These are phyloP conservation scores for Cuniculus paca DNA, from an alignment of 2,797 vertebrate species.

Conservation along the genomic window DNA sequence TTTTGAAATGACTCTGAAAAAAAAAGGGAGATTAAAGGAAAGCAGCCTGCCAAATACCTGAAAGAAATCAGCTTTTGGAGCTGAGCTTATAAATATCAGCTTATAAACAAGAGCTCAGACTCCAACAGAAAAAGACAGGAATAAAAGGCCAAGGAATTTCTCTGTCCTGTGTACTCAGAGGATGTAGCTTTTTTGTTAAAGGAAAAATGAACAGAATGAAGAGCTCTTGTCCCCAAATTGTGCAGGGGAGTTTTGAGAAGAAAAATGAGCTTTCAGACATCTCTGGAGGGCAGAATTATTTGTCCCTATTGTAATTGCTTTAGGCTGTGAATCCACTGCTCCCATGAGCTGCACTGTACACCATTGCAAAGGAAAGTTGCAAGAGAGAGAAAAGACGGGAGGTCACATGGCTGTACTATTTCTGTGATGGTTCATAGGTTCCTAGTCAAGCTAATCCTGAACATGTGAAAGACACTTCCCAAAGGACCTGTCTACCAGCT, in stretches of 20 bases:
- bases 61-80: conserved; percentile 58
- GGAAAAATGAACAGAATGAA: neutral
- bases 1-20: conserved; percentile 53
- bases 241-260: neutral
- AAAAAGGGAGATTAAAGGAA: conserved; percentile 71
- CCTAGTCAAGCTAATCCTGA: neutral
- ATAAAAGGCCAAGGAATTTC: neutral
- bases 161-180: neutral
- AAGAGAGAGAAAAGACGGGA: neutral
- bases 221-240: neutral
- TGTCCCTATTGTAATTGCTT: neutral
- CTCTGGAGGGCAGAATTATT: neutral
- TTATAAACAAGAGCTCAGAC: conserved; percentile 55
- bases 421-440: neutral
- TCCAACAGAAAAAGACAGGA: conserved; percentile 31
- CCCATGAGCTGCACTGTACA: too few species aligned
- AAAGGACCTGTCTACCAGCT: neutral
- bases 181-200: neutral
- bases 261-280: neutral
- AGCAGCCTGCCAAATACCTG: conserved; percentile 40
- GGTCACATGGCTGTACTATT: neutral
- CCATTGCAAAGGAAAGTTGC: neutral
- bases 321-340: neutral
- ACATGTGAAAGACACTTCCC: neutral
- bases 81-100: conserved; percentile 42